These are phyloP conservation scores for Ganaspis brasiliensis DNA, from an alignment of 2,888 invertebrate genomes.

Conservation along the genomic window DNA sequence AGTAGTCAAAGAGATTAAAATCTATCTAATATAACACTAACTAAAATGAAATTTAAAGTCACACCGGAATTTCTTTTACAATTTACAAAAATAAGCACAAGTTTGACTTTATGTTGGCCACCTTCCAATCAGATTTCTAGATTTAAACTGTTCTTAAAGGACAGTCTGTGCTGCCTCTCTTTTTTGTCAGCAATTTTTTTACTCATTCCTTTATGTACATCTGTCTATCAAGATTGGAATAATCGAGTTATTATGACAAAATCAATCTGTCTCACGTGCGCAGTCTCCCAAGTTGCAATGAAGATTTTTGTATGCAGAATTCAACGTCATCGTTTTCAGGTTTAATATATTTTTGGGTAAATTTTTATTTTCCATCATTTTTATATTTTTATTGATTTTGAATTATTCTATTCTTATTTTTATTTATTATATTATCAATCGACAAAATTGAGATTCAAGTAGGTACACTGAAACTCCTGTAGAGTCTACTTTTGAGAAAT, in stretches of 20 bases:
- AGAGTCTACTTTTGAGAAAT: too few species aligned
- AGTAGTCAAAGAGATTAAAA: background rate
- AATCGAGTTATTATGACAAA: slow-evolving; percentile 42
- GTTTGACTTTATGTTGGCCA: background rate
- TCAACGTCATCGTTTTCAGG: background rate
- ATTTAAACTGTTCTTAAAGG: background rate
- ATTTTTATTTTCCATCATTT: background rate
- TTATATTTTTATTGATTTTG: too few species aligned
- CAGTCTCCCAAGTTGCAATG: slow-evolving; percentile 19
- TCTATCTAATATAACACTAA: background rate
- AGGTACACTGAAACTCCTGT: too few species aligned
- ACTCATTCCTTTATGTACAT: slow-evolving; percentile 37
- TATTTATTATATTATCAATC: too few species aligned
- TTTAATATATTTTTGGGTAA: background rate
- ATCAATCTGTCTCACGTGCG: slow-evolving; percentile 46
- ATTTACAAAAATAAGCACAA: background rate
- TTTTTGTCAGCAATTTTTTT: background rate
- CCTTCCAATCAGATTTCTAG: background rate
- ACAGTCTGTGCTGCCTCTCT: background rate
- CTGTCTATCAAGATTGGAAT: slow-evolving; percentile 40
- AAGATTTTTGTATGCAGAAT: slow-evolving; percentile 32
- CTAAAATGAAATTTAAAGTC: background rate
- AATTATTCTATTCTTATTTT: too few species aligned
- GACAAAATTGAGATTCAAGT: too few species aligned
- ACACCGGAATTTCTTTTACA: background rate